phyloP scores from a whole-genome alignment of 1,140 invertebrate species.

The Drosophila bocqueti region DNA sequence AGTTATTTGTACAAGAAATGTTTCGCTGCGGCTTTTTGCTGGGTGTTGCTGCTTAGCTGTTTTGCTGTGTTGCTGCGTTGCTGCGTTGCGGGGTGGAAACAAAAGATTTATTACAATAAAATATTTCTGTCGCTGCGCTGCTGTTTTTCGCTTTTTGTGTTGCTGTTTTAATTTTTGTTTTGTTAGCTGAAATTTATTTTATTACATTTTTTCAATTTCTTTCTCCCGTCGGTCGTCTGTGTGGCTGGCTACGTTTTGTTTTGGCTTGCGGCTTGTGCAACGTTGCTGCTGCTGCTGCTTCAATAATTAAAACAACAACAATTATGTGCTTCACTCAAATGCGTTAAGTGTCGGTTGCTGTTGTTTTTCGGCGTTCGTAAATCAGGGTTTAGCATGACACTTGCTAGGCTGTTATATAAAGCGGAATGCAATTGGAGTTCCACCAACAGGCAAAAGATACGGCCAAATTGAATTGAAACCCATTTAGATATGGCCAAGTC shows the following conservation, averaged over 20 bases:
- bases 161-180: conserved; percentile 42
- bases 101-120: conserved; percentile 81
- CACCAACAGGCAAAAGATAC: conserved; percentile 1
- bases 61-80: conserved; percentile 42
- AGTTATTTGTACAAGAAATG: conserved; percentile 51
- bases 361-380: conserved; percentile 29
- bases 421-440: conserved; percentile 21
- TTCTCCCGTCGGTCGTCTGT: conserved; percentile 43
- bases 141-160: conserved; percentile 16
- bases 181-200: conserved; percentile 76
- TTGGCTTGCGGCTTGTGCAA: conserved; percentile 64
- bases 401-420: conserved; percentile 66
- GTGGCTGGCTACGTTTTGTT: conserved; percentile 57
- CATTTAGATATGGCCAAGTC: conserved; percentile 17
- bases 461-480: conserved; percentile 14
- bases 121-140: conserved; percentile 59
- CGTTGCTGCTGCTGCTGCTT: conserved; percentile 46
- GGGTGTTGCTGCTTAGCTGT: conserved; percentile 41
- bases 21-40: conserved; percentile 33
- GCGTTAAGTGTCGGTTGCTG: conserved; percentile 58
- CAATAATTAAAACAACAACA: conserved; percentile 71
- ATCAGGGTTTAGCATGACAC: conserved; percentile 66
- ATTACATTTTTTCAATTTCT: conserved; percentile 79
- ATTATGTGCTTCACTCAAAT: conserved; percentile 59
- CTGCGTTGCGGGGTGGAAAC: conserved; percentile 60